phyloP scores from a whole-genome alignment of 2,888 invertebrate genomes.

The Macaria notata region DNA sequence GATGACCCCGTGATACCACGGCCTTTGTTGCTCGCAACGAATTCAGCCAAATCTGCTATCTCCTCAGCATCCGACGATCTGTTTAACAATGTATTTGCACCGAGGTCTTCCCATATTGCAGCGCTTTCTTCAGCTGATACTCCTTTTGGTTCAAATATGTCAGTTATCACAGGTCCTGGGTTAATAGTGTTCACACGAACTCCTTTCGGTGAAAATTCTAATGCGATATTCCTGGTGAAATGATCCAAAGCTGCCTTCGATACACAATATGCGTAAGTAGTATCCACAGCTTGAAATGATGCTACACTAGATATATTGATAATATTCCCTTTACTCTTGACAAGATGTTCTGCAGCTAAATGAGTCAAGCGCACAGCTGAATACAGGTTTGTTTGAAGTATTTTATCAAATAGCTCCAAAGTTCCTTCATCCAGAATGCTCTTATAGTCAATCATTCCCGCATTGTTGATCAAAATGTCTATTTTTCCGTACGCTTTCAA shows the following conservation, averaged over 20 bases:
- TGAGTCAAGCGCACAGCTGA: conserved; percentile 38
- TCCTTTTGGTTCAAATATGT: conserved; percentile 29
- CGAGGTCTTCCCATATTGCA: conserved; percentile 83
- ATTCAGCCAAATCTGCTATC: conserved; percentile 89
- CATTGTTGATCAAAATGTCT: conserved; percentile 45
- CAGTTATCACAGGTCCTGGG: conserved; percentile 88
- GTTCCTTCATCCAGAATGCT: conserved; percentile 28
- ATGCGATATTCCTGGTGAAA: too few species aligned
- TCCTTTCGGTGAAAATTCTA: too few species aligned
- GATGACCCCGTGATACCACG: conserved; percentile 90
- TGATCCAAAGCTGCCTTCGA: too few species aligned
- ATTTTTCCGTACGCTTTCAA: conserved; percentile 35
- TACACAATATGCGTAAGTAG: too few species aligned
- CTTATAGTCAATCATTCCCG: conserved; percentile 31
- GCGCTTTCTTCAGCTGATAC: conserved; percentile 46
- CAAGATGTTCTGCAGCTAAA: conserved; percentile 38
- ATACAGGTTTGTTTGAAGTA: conserved; percentile 42
- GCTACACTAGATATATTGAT: conserved; percentile 46
- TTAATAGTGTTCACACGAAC: too few species aligned
- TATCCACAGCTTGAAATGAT: conserved; percentile 8
- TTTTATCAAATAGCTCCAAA: background rate
- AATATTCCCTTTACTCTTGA: conserved; percentile 45
- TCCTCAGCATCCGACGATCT: conserved; percentile 66
- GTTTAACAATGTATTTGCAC: conserved; percentile 90
- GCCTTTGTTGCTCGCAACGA: conserved; percentile 83